Evolutionary conservation across 2,797 vertebrate genomes (phyloP), one percentile per base, ranked within the genome.

Genomic region (Channallabes apus): DNA sequence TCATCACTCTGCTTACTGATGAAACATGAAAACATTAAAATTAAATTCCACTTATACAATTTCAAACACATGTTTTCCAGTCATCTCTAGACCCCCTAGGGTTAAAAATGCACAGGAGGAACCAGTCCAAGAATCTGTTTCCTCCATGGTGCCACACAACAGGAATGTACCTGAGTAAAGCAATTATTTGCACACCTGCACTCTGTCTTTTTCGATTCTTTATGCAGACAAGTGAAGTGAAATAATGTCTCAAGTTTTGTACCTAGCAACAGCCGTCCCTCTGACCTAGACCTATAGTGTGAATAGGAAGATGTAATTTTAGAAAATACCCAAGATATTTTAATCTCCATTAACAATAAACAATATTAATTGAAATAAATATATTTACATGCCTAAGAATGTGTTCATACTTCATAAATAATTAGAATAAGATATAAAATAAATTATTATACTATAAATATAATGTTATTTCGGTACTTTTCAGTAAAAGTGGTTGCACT

Each of bases 161-260:
- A 85, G 84, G 18, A 76, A 58, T 58, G 61, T 93, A 93, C 93
- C 94, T 92, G 92, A 90, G 93, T 93, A 94, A 94, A 90, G 92
- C 92, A 92, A 94, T 94, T 94, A 93, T 94, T 95, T 94, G 91
- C 91, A 92, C 92, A 93, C 65, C 85, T 91, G 88, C 24, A 59
- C 72, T 75, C 18, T 77, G n/a, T 93, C 88, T 85, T 92, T 90
- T 92, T 91, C 91, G 82, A 75, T 73, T 54, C 59, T 78, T 85
- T 77, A 59, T 58, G 38, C 56, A 86, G 27, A 32, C 56, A 75
- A 62, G 54, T 59, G 61, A 68, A 78, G 62, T 86, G 77, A 75
- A 59, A 22, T 27, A 68, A 64, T 12, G n/a, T 58, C 29, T 32
- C 78, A 29, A 51, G 41, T 65, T 41, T 56, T 27, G 46, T 27